Evolutionary conservation across 2,888 invertebrate species (phyloP).

Genomic region (Ectemnius continuus): DNA sequence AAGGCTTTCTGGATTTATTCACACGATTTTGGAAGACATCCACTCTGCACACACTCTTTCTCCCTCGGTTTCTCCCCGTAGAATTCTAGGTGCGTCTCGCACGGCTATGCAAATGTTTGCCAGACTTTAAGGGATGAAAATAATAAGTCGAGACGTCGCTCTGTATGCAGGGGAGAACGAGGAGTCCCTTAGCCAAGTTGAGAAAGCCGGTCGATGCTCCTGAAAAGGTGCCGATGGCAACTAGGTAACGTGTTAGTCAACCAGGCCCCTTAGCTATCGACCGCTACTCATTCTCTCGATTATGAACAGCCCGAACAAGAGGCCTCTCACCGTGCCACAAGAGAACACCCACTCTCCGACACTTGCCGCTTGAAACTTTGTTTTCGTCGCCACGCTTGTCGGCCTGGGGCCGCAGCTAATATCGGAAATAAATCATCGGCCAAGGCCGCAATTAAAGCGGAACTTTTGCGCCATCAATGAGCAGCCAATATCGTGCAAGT

Average conservation of each 20-base stretch:
- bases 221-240: conserved; percentile 10
- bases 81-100: conserved; percentile 9
- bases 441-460: conserved; percentile 1
- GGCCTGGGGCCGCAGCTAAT: not conserved
- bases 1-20: conserved; percentile 21
- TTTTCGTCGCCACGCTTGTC: not conserved
- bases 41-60: conserved; percentile 7
- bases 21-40: conserved; percentile 21
- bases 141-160: conserved; percentile 59
- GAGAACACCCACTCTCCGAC: conserved; percentile 35
- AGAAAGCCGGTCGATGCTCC: not conserved
- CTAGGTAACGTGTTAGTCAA: conserved; percentile 35
- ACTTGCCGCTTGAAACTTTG: conserved; percentile 16
- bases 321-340: conserved; percentile 42
- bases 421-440: conserved; percentile 3
- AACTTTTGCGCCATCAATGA: not conserved
- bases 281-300: conserved; percentile 54
- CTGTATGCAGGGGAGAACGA: conserved; percentile 28
- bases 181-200: conserved; percentile 38
- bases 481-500: not conserved
- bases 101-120: conserved; percentile 68
- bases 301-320: conserved; percentile 51
- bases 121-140: conserved; percentile 64
- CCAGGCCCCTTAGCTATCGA: conserved; percentile 45
- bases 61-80: not conserved